Conservation (phyloP, 2,888 invertebrate species). For the Coleophora deauratella region DNA sequence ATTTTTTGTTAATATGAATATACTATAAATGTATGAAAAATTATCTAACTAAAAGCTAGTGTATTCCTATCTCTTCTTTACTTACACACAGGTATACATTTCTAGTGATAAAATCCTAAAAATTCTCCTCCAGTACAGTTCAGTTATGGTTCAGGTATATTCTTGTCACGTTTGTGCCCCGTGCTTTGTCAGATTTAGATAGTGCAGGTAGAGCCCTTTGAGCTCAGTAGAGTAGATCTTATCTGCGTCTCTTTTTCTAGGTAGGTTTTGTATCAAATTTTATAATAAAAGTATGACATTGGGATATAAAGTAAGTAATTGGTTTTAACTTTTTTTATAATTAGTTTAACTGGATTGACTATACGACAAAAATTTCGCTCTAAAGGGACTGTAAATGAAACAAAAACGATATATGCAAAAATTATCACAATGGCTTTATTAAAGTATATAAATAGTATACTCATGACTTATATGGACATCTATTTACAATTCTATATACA, state of each 20-base stretch:
- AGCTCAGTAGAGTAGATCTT: conserved; percentile 12
- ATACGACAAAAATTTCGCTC: too few species aligned
- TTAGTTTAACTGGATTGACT: too few species aligned
- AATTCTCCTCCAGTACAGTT: too few species aligned
- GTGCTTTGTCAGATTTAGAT: conserved; percentile 52
- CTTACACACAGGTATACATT: too few species aligned
- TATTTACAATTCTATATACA: conserved; percentile 69
- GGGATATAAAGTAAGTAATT: too few species aligned
- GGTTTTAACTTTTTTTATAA: too few species aligned
- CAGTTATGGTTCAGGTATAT: conserved; percentile 19
- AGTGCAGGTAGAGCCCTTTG: conserved; percentile 33
- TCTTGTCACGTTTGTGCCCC: conserved; percentile 49
- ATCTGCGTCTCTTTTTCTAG: neutral
- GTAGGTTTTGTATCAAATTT: neutral
- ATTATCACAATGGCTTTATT: conserved; percentile 75
- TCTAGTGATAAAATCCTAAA: too few species aligned
- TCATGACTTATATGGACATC: conserved; percentile 70
- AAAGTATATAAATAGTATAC: conserved; percentile 75
- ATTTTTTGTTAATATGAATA: too few species aligned
- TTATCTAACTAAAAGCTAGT: too few species aligned
- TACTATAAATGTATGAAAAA: too few species aligned
- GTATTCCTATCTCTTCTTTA: too few species aligned
- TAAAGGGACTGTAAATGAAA: conserved; percentile 20
- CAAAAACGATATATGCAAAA: conserved; percentile 58
- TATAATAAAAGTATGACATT: too few species aligned